Evolutionary conservation across 30 jellyfish, hydroid and myxozoan species (phyloP), one percentile per base, ranked within the genome.

Genomic region (Morbakka virulenta): DNA sequence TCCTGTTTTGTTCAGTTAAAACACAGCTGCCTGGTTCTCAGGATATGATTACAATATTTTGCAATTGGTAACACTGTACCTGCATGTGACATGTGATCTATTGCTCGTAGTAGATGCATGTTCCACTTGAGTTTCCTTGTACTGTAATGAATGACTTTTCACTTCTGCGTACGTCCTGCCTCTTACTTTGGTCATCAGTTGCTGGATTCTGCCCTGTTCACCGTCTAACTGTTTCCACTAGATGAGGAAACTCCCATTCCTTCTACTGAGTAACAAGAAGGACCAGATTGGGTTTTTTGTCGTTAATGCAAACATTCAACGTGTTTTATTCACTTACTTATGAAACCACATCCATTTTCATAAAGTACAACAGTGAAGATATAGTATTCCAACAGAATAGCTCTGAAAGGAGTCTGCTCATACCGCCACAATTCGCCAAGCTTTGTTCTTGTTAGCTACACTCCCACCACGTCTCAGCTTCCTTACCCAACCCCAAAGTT

Each of bases 281-380:
- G 23, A 82, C 88, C 80, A 72, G 94, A 30, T 83, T 17, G 93
- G 61, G 3, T n/a, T n/a, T n/a, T n/a, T n/a, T n/a, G n/a, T n/a
- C n/a, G n/a, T n/a, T n/a, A n/a, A n/a, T n/a, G n/a, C n/a, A n/a
- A n/a, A n/a, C n/a, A n/a, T n/a, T n/a, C n/a, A n/a, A n/a, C n/a
- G n/a, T n/a, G n/a, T n/a, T n/a, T n/a, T n/a, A n/a, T n/a, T n/a
- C n/a, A n/a, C n/a, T n/a, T n/a, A n/a, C n/a, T n/a, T n/a, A n/a
- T n/a, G n/a, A n/a, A n/a, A n/a, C n/a, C n/a, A n/a, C n/a, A n/a
- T n/a, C n/a, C n/a, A n/a, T n/a, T n/a, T n/a, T n/a, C n/a, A n/a
- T n/a, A n/a, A n/a, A n/a, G n/a, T n/a, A n/a, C n/a, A n/a, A n/a
- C n/a, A n/a, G n/a, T n/a, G n/a, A n/a, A n/a, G n/a, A n/a, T n/a